These are phyloP conservation scores for Polyodon spathula DNA, from an alignment of 2,113 vertebrate genomes.

Conservation along the genomic window DNA sequence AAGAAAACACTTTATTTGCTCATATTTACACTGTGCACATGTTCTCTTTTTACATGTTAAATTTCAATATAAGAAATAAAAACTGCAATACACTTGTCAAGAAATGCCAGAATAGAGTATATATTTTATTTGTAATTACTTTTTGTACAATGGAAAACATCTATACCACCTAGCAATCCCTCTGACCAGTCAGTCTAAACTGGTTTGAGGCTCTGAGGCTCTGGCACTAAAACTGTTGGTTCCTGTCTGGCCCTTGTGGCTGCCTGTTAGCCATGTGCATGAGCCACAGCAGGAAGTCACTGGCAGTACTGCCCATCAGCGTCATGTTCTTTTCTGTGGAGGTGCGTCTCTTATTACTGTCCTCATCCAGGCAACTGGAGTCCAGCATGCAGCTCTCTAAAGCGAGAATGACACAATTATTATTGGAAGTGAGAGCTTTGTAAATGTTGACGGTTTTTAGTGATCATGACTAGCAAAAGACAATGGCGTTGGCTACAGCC, in stretches of 20 bases:
- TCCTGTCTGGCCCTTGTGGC: conserved; percentile 33
- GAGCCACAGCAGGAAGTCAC: conserved; percentile 72
- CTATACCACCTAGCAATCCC: neutral
- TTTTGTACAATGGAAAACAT: neutral
- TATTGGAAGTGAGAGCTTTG: neutral
- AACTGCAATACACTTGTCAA: neutral
- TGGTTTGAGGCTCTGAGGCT: neutral
- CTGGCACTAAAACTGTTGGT: neutral
- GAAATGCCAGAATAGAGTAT: neutral
- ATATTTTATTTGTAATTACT: neutral
- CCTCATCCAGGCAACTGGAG: conserved; percentile 52
- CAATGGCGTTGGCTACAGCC: too few species aligned
- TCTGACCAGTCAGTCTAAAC: neutral
- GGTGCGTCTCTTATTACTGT: conserved; percentile 28
- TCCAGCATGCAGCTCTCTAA: conserved; percentile 70
- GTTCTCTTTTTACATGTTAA: neutral
- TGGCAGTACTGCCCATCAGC: conserved; percentile 48
- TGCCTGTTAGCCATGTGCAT: conserved; percentile 63
- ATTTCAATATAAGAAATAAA: conserved; percentile 6
- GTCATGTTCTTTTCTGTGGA: conserved; percentile 44
- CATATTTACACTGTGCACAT: conserved; percentile 30
- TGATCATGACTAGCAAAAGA: too few species aligned
- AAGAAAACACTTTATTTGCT: conserved; percentile 41
- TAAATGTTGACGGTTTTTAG: neutral
- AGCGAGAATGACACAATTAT: neutral